Evolutionary conservation across 2,888 invertebrate genomes (phyloP).

Genomic region (Hoplodrina blanda): DNA sequence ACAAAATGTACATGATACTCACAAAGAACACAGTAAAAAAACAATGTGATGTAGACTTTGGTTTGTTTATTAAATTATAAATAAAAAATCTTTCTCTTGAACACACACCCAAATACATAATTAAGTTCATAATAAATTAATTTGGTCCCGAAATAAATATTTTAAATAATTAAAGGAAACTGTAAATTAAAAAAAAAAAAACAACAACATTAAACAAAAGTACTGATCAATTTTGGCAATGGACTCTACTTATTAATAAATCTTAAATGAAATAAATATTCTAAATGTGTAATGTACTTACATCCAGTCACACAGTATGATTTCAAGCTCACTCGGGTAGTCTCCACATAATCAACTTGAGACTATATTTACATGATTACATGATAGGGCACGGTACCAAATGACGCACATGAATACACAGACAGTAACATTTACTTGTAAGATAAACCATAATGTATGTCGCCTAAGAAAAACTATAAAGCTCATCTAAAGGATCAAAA

Average conservation of each 20-base stretch:
- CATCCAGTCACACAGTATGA: constrained; percentile 81
- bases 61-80: constrained; percentile 90
- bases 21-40: constrained; percentile 84
- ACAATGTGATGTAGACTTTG: constrained; percentile 89
- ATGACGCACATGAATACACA: constrained; percentile 80
- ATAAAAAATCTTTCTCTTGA: constrained; percentile 88
- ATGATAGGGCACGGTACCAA: constrained; percentile 78
- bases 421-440: constrained; percentile 76
- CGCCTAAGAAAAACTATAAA: constrained; percentile 86
- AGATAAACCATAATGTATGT: constrained; percentile 79
- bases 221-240: constrained; percentile 90
- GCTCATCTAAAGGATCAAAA: constrained; percentile 83
- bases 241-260: constrained; percentile 86
- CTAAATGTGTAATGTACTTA: constrained; percentile 81
- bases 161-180: constrained; percentile 86
- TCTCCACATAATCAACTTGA: constrained; percentile 74
- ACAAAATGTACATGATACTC: constrained; percentile 81
- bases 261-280: constrained; percentile 88
- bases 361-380: constrained; percentile 83
- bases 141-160: constrained; percentile 91
- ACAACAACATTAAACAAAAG: constrained; percentile 86
- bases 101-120: constrained; percentile 88
- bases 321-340: constrained; percentile 73
- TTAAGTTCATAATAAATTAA: constrained; percentile 89
- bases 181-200: constrained; percentile 81